Evolutionary conservation across 1,140 invertebrate species (phyloP).

Genomic region (Drosophila ficusphila): DNA sequence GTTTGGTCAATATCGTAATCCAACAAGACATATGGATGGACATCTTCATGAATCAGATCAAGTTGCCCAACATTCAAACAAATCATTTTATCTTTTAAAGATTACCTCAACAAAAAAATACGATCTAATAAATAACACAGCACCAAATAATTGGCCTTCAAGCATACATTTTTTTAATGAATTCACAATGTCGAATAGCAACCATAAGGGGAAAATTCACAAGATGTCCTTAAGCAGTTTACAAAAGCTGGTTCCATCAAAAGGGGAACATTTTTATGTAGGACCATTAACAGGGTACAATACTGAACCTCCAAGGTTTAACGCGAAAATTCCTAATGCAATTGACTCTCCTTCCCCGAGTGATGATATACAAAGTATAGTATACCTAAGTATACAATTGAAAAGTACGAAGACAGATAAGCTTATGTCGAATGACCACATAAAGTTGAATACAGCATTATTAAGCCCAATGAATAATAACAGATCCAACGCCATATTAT

Average conservation of each 20-base stretch:
- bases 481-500: neutral
- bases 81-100: neutral
- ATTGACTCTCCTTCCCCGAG: too few species aligned
- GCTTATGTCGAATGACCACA: neutral
- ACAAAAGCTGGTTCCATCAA: constrained; percentile 14
- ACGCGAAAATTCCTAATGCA: neutral
- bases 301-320: neutral
- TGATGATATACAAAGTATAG: neutral
- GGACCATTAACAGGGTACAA: neutral
- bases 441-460: neutral
- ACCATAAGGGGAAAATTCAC: constrained; percentile 14
- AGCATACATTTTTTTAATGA: neutral
- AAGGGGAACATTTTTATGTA: constrained; percentile 26
- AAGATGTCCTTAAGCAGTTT: neutral
- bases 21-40: neutral
- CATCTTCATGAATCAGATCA: constrained; percentile 6
- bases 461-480: neutral
- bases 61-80: constrained; percentile 21
- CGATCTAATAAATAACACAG: neutral
- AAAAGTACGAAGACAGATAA: too few species aligned
- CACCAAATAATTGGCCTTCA: constrained; percentile 6
- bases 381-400: too few species aligned
- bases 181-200: constrained; percentile 1
- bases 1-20: neutral
- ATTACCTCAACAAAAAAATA: neutral